Percentiles rank a stretch among this genome's conserved stretches.
Conservation (phyloP, 2,797 vertebrate genomes). For the Rhinichthys osculus region DNA sequence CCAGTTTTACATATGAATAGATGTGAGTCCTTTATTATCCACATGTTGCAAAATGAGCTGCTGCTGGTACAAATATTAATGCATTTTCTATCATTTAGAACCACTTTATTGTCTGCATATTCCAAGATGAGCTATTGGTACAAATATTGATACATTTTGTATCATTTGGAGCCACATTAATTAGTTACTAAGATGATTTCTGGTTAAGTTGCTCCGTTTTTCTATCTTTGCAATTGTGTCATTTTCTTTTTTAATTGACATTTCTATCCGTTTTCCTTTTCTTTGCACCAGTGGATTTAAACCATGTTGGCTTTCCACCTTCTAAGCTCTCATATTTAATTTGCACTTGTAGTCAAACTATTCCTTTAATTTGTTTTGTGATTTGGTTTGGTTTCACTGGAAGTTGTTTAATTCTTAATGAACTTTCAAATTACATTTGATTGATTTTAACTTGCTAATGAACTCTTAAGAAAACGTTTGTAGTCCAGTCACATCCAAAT, state of each 20-base stretch:
- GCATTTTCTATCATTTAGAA: background rate
- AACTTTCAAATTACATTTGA: slow-evolving; percentile 62
- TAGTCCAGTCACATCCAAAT: slow-evolving; percentile 55
- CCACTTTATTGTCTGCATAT: background rate
- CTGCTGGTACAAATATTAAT: background rate
- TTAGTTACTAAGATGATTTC: background rate
- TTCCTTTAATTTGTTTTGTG: background rate
- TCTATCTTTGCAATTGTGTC: background rate
- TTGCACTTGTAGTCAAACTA: background rate
- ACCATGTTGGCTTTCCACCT: background rate
- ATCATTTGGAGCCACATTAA: background rate
- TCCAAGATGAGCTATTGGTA: background rate
- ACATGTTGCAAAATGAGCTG: background rate
- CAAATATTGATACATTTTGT: background rate
- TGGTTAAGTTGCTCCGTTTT: background rate
- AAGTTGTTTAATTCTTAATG: slow-evolving; percentile 56
- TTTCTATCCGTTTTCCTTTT: slow-evolving; percentile 40
- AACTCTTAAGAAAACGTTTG: slow-evolving; percentile 52
- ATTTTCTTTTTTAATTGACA: slow-evolving; percentile 33
- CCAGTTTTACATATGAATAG: background rate
- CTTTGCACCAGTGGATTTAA: slow-evolving; percentile 20
- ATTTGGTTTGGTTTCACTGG: background rate
- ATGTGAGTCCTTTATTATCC: background rate
- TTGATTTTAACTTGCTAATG: slow-evolving; percentile 57
- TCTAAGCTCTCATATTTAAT: background rate